phyloP scores from a whole-genome alignment of 2,797 vertebrate species.

The Pantherophis vulpinus region DNA sequence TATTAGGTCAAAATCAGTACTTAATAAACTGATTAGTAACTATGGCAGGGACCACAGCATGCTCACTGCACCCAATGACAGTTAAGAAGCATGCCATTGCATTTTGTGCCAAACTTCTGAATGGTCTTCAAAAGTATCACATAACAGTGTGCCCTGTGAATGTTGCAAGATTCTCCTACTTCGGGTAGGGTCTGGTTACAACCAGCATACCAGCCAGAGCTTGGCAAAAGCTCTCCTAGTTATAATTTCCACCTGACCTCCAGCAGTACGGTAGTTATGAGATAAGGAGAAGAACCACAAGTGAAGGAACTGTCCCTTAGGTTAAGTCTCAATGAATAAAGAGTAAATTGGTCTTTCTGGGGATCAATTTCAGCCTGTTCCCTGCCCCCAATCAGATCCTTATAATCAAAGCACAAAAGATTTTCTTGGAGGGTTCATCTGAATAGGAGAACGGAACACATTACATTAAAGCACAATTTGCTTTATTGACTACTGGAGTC shows the following conservation, averaged over 20 bases:
- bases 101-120: neutral
- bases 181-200: neutral
- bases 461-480: neutral
- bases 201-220: neutral
- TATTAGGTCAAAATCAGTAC: neutral
- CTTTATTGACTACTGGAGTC: neutral
- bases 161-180: neutral
- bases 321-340: neutral
- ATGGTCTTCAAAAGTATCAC: neutral
- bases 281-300: neutral
- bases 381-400: too few species aligned
- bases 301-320: neutral
- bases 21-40: neutral
- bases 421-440: neutral
- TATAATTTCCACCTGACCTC: neutral
- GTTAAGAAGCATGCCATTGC: neutral
- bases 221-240: neutral
- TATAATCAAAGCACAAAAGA: neutral
- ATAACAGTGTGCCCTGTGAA: neutral
- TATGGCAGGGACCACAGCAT: neutral
- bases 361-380: neutral
- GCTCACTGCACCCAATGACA: neutral
- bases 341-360: neutral
- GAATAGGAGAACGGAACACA: neutral
- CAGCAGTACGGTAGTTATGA: neutral